Evolutionary conservation across 2,888 invertebrate species (phyloP).

Genomic region (Bimastos eiseni): DNA sequence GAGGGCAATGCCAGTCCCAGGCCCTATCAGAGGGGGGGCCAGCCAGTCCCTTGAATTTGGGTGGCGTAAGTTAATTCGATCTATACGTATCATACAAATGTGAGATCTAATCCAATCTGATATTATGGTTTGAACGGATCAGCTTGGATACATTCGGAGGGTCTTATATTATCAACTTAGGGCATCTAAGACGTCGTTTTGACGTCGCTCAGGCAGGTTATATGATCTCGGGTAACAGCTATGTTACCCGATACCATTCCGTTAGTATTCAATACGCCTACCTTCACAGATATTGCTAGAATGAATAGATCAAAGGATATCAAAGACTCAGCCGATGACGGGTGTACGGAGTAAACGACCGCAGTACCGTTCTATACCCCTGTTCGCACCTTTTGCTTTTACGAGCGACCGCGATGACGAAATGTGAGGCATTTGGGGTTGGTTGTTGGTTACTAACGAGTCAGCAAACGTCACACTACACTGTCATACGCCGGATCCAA

Average conservation of each 20-base stretch:
- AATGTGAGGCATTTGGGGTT: too few relatives aligned
- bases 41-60: too few relatives aligned
- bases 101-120: neutral
- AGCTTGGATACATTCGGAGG: neutral
- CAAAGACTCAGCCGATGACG: neutral
- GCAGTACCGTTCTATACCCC: neutral
- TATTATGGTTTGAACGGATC: neutral
- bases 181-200: neutral
- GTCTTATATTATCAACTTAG: neutral
- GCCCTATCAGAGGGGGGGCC: too few relatives aligned
- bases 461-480: too few relatives aligned
- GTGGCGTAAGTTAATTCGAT: neutral
- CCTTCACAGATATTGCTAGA: neutral
- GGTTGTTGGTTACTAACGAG: too few relatives aligned
- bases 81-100: neutral
- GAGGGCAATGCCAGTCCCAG: neutral
- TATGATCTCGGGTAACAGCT: neutral
- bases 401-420: neutral
- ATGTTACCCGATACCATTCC: neutral
- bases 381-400: neutral
- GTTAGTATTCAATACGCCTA: neutral
- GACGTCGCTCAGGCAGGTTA: neutral
- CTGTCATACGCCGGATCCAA: too few relatives aligned
- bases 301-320: neutral
- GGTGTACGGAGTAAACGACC: neutral